Evolutionary conservation across 2,797 vertebrate species (phyloP), one percentile per base, ranked within the genome.

Genomic region (Myotis daubentonii): DNA sequence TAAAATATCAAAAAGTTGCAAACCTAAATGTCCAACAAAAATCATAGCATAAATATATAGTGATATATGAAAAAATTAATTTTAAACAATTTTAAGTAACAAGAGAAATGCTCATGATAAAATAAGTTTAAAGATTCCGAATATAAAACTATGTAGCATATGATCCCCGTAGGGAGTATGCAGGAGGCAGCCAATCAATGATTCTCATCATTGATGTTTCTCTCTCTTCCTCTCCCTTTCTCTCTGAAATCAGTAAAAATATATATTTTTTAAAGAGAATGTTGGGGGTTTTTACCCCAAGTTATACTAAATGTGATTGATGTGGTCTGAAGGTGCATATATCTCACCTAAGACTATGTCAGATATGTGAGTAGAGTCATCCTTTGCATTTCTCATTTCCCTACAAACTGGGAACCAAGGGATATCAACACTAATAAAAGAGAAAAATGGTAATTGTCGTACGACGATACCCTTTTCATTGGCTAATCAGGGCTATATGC

Each of bases 21-120:
- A 79, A 66, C 47, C 55, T 89, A 89, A 95, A 79, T 38, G 16
- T 84, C 53, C 9, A 92, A 88, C 51, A 87, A 88, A 92, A 44
- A 36, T 72, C 47, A 38, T 0, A 17, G 36, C 30, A 88, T 65
- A 79, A 53, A 75, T n/a, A 36, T 41, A 38, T 36, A 47, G n/a
- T 70, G 5, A 85, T 76, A 78, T 30, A 60, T 12, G n/a, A 28
- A 76, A 78, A 66, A 76, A 55, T 28, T 44, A 22, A 22, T n/a
- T 65, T 60, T 74, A 74, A 74, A 65, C 19, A 83, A 30, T 76
- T 89, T 81, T 83, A 82, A 88, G 23, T 22, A 66, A 87, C 2
- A 81, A 28, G 66, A 82, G 12, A 68, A 75, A 89, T 15, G 19
- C 23, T 88, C 15, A 76, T 41, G 28, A 76, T 82, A 66, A 84